These are phyloP conservation scores for Mugil cephalus DNA, from an alignment of 2,113 vertebrate genomes.

Conservation along the genomic window DNA sequence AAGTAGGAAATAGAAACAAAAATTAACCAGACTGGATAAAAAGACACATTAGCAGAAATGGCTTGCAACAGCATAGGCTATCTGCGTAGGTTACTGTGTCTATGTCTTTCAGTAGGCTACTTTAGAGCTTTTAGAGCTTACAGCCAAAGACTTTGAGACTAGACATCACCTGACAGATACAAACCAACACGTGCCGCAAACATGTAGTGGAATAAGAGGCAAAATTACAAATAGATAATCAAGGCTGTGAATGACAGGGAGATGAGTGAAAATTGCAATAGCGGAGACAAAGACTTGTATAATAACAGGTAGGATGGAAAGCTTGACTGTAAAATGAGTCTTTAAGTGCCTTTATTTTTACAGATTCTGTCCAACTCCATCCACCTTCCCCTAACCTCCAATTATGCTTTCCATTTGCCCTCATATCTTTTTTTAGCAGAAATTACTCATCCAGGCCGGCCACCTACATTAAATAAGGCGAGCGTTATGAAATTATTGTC, in stretches of 20 bases:
- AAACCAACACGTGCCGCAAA: not conserved
- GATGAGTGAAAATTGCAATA: not conserved
- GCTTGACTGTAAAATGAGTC: conserved; percentile 20
- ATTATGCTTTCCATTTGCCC: conserved; percentile 14
- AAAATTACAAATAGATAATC: not conserved
- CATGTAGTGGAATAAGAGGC: not conserved
- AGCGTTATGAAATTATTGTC: conserved; percentile 44
- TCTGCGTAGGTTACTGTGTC: no score
- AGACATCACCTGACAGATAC: no score
- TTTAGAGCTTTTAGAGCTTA: no score
- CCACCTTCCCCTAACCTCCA: conserved; percentile 46
- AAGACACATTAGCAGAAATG: no score
- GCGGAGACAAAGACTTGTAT: not conserved
- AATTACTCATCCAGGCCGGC: conserved; percentile 53
- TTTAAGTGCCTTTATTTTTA: conserved; percentile 14
- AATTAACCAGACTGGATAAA: no score
- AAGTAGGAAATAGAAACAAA: no score
- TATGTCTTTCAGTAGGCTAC: no score
- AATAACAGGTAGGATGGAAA: not conserved
- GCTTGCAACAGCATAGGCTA: no score
- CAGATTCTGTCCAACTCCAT: not conserved
- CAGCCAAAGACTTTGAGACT: no score
- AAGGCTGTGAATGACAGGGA: not conserved
- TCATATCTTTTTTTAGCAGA: conserved; percentile 32
- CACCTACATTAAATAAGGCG: conserved; percentile 26